Base-by-base conservation (phyloP, 2,888 invertebrate species). In the Cylloceria caligata region DNA sequence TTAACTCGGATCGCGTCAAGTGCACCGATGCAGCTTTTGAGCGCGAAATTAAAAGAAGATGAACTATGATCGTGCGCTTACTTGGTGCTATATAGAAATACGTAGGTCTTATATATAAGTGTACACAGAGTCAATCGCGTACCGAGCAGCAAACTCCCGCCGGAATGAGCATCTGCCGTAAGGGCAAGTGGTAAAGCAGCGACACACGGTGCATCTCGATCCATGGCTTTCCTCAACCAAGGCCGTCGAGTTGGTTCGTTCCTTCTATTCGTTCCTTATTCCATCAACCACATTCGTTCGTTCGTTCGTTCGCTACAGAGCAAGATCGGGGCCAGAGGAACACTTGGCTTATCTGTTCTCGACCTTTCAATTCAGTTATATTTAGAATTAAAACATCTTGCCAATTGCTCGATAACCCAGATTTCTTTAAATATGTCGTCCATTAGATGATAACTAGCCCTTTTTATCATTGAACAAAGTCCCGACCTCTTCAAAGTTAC, bases 151-250 rank as follows among this genome's bases (percentile, higher is more conserved):
- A 65, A 45, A 30, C 30, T 73, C 62, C 62, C 62, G 16, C 55
- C 45, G 77, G 73, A 13, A 55, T 30, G 77, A 77, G 72, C 80
- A 71, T 74, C 73, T 80, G 76, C 76, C 80, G 75, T 75, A 67
- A 75, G 78, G 52, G 80, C 80, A 69, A 80, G 57, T 55, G 71
- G 52, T 27, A 55, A 62, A 45, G 71, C 52, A 73, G 71, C 71
- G 57, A 60, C 36, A 55, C 62, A 71, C 60, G 64, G 45, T 55
- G 47, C 62, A 49, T 62, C 67, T 64, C 74, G 65, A 52, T 71
- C 69, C 75, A 42, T 67, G 55, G 67, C 36, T 74, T 49, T 49
- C 4, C 64, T 24, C 52, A 73, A 52, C 79, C 79, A 79, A 73
- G 73, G 79, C 67, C 79, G 73, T 68, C 79, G 79, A 73, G 79